Conservation (phyloP, 2,113 vertebrate genomes). For the Lepus europaeus region DNA sequence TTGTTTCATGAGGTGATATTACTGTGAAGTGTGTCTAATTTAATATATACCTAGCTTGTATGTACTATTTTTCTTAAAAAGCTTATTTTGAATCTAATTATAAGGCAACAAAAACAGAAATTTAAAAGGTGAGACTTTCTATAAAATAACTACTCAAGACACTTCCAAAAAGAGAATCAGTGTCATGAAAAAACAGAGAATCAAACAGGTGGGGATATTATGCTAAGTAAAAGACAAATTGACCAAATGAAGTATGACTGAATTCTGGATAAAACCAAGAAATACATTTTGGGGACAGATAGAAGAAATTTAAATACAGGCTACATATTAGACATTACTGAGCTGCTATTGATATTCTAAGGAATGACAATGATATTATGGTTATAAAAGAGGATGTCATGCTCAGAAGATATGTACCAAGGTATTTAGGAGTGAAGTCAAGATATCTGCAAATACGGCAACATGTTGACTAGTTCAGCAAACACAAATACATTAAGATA, state of each 20-base stretch:
- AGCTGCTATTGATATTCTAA: constrained; percentile 43
- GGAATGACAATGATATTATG: neutral
- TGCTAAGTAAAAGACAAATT: constrained; percentile 12
- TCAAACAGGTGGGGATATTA: neutral
- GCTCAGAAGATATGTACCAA: neutral
- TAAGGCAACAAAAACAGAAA: constrained; percentile 51
- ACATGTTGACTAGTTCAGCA: neutral
- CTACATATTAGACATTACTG: constrained; percentile 21
- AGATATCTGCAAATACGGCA: neutral
- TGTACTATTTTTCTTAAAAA: constrained; percentile 16
- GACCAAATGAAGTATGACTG: neutral
- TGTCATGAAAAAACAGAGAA: constrained; percentile 24
- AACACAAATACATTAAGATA: neutral
- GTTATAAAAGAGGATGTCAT: constrained; percentile 24
- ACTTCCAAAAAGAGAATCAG: constrained; percentile 4
- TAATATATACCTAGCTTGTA: neutral
- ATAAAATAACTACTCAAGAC: neutral
- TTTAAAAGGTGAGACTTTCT: neutral
- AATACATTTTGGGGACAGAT: neutral
- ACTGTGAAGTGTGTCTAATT: neutral
- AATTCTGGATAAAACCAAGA: constrained; percentile 13
- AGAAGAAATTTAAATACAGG: constrained; percentile 43
- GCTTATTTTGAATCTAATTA: constrained; percentile 25
- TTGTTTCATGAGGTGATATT: neutral
- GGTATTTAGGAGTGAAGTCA: constrained; percentile 37